Evolutionary conservation across 2,113 vertebrate genomes (phyloP), one percentile per base, ranked within the genome.

Genomic region (Elgaria multicarinata): DNA sequence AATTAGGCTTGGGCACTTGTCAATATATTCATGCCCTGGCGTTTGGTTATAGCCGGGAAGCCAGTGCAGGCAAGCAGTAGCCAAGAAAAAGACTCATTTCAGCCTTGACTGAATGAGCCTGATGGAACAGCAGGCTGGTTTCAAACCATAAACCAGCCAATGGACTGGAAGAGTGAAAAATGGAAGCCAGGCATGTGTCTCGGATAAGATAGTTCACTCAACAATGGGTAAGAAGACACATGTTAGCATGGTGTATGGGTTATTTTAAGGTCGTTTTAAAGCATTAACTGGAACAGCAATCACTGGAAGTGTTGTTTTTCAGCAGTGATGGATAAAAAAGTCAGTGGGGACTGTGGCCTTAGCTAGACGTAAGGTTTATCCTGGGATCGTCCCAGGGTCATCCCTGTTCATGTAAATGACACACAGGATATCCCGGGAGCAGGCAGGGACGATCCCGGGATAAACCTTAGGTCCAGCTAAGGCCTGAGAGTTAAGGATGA

Each of bases 61-160:
- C 55, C 81, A 36, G n/a, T 58, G 18, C 24, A 89, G 6, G 4
- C n/a, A 55, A 12, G 14, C 26, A 4, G 12, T 83, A 53, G 74
- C 74, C 62, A 78, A 85, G 58, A 39, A 58, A 76, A 75, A 86
- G 86, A 66, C 16, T 78, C 76, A 84, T 84, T 84, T 84, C 72
- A 83, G 58, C 44, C n/a, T 84, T 28, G 8, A 42, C 22, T 84
- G 36, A 84, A 67, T 67, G n/a, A 67, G n/a, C 72, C 72, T 42
- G 77, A n/a, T 67, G 46, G 72, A 76, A 77, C 33, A 89, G 72
- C 58, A 36, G 71, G 58, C 12, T 46, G 62, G 42, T 76, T 76
- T 66, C 72, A 76, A 67, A 36, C 42, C n/a, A 84, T 89, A 89
- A 84, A 67, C 88, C 44, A 84, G n/a, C 44, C 71, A 84, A 84